These are phyloP conservation scores for Thalassarche chlororhynchos DNA, from an alignment of 2,113 vertebrate genomes.

Conservation along the genomic window DNA sequence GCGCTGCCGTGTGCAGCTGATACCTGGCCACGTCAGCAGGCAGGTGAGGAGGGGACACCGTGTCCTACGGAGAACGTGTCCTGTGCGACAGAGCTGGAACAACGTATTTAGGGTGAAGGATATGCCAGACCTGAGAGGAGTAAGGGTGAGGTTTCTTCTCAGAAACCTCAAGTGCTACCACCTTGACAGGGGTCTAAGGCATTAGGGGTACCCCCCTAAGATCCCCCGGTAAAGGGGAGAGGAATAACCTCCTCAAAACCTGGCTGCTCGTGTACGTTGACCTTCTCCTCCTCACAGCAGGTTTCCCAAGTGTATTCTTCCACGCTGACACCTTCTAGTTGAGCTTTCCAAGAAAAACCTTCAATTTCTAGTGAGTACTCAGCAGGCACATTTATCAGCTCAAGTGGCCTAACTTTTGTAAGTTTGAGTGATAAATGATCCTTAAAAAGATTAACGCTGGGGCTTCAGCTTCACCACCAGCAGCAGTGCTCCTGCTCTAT, in stretches of 20 bases:
- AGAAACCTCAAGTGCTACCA: not conserved
- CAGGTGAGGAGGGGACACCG: not conserved
- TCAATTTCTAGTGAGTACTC: constrained; percentile 2
- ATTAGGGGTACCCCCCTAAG: not conserved
- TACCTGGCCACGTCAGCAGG: not conserved
- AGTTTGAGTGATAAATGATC: not conserved
- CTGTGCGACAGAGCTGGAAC: not conserved
- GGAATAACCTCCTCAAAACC: not conserved
- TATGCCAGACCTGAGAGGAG: not conserved
- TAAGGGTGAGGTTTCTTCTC: not conserved
- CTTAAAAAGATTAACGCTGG: not conserved
- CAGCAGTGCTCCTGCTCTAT: not conserved
- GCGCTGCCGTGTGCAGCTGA: rapidly evolving
- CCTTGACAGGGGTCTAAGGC: not conserved
- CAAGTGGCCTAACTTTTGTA: not conserved
- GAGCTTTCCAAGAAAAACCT: not conserved
- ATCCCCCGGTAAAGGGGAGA: not conserved
- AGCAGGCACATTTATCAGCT: not conserved
- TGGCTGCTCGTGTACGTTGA: rapidly evolving
- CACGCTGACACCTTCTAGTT: not conserved
- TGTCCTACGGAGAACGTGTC: not conserved
- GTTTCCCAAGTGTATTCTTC: not conserved
- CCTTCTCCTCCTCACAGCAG: not conserved
- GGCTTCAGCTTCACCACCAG: not conserved
- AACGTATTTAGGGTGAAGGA: not conserved